Base-by-base conservation (phyloP, 1,140 invertebrate species). In the Drosophila parvula region DNA sequence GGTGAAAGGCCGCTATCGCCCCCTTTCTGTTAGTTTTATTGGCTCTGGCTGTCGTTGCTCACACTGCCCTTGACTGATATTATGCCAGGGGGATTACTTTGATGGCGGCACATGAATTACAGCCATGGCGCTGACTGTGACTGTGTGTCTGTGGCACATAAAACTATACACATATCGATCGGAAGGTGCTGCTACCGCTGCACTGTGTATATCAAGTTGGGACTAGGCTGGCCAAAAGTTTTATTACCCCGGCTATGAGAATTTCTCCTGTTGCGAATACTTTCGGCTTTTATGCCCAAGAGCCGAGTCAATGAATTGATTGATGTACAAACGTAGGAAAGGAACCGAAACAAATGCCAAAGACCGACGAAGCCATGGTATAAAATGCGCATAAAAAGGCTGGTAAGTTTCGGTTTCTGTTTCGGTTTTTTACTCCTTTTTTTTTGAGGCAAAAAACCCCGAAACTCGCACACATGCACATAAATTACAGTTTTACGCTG, bases 401-500 rank as follows among this genome's bases (percentile, higher is more conserved):
- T 50, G 50, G 34, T 32, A 61, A 53, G 41, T 32, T 70, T 41
- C 51, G 28, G 50, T 53, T 53, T 51, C 48, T 2, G 45, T 28
- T 47, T 28, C 45, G 8, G 45, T 48, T 30, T 38, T 22, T 22
- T 22, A 22, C 22, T 22, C 22, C 55, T 61, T 59, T 12, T 57
- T 61, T 61, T 59, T 12, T 57, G 27, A 27, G 22, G 27, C 57
- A 43, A 47, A 43, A 22, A 56, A 27, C 8, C 34, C 27, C 44
- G 14, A 22, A 27, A 30, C 30, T 30, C 84, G 62, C 77, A 79
- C 80, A 89, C 84, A 84, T 74, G 85, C 78, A 84, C 84, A 88
- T 89, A 88, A 89, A 88, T 88, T 88, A 88, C 84, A 89, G 59
- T 89, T 84, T 88, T 89, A 89, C 84, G 84, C 84, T 89, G 84